These are phyloP conservation scores for Myiozetetes cayanensis DNA, from an alignment of 2,113 vertebrate genomes.

Conservation along the genomic window DNA sequence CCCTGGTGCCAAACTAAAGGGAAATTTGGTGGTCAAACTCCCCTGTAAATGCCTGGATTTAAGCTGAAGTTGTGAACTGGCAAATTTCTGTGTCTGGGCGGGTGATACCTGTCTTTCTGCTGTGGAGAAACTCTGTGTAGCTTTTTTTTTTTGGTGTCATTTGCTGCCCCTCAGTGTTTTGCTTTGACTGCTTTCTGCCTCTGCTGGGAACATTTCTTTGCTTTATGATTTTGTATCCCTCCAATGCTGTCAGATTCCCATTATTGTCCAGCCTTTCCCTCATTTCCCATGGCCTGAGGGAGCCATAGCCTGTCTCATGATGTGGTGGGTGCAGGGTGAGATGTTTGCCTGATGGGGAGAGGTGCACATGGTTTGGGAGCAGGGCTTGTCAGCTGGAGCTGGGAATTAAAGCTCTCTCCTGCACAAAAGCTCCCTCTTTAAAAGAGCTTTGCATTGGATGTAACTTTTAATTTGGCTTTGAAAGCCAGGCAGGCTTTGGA, in stretches of 20 bases:
- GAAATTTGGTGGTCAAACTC: not conserved
- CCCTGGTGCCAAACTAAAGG: accelerated
- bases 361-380: not conserved
- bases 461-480: conserved; percentile 1
- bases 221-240: not conserved
- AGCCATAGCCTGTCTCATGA: not conserved
- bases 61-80: not conserved
- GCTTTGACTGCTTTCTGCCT: not conserved
- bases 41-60: not conserved
- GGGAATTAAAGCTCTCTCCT: not conserved
- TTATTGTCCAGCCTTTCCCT: accelerated
- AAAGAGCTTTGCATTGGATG: not conserved
- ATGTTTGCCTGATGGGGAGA: not conserved
- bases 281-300: accelerated
- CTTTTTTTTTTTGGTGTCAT: not conserved
- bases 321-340: accelerated
- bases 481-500: not conserved
- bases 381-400: not conserved
- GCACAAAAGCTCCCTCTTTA: not conserved
- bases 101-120: not conserved
- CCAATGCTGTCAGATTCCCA: accelerated
- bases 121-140: not conserved
- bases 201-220: not conserved
- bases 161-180: not conserved
- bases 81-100: not conserved